Evolutionary conservation across 2,113 vertebrate species (phyloP).

Genomic region (Tachycineta bicolor): DNA sequence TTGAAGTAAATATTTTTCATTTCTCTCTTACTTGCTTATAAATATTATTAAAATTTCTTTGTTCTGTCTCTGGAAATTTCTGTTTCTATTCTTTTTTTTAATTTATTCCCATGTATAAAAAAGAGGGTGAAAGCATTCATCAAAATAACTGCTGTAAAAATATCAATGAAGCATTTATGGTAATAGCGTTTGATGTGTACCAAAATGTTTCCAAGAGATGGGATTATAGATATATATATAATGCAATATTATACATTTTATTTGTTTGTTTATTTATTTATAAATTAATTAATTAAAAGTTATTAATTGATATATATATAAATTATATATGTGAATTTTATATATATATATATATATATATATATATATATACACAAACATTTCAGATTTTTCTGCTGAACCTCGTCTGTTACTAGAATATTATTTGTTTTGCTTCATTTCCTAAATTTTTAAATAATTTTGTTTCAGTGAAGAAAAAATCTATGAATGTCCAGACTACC

Average conservation of each 20-base stretch:
- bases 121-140: not conserved
- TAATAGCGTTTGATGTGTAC: not conserved
- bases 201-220: not conserved
- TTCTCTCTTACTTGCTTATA: not conserved
- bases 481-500: slow-evolving; percentile 90
- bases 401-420: not conserved
- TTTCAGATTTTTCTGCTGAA: not conserved
- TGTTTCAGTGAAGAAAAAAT: slow-evolving; percentile 75
- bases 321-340: not conserved
- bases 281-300: not conserved
- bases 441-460: not conserved
- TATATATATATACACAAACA: not conserved
- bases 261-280: not conserved
- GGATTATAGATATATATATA: not conserved
- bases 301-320: not conserved
- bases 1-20: not conserved
- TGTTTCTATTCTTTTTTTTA: not conserved
- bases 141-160: not conserved
- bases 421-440: not conserved
- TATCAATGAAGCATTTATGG: not conserved
- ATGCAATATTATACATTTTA: not conserved
- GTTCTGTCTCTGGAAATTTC: not conserved
- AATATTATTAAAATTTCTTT: not conserved
- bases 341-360: not conserved
- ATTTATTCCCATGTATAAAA: not conserved